Percentiles rank a stretch among this genome's conserved stretches.
Evolutionary conservation across 2,113 vertebrate genomes (phyloP).

Genomic region (Circaetus gallicus): DNA sequence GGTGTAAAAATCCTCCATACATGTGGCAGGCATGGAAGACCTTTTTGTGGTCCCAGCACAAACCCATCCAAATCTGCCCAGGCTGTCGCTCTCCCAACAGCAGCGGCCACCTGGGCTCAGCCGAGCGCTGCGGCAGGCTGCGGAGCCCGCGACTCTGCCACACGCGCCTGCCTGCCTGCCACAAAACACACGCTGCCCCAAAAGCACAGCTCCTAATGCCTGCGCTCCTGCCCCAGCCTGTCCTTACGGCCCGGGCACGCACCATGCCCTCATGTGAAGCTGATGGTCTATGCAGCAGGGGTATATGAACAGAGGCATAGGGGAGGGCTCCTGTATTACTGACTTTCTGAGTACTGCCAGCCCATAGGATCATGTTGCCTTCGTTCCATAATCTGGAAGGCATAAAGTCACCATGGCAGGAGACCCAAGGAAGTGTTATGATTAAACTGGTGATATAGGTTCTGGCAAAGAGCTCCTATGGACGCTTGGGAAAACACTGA

Average conservation of each 20-base stretch:
- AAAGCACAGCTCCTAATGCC: neutral
- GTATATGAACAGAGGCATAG: neutral
- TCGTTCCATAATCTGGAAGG: neutral
- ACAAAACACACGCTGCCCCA: rapidly evolving
- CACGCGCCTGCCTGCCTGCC: rapidly evolving
- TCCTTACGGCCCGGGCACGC: neutral
- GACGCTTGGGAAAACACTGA: neutral
- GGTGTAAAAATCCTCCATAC: neutral
- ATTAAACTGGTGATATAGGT: neutral
- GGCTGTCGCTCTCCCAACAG: neutral
- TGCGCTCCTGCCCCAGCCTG: neutral
- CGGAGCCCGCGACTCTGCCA: rapidly evolving
- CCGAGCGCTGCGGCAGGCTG: rapidly evolving
- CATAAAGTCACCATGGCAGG: neutral
- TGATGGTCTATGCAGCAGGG: neutral
- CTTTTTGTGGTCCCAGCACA: neutral
- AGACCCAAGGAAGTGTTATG: neutral
- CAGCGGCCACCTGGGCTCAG: neutral
- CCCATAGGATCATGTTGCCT: neutral
- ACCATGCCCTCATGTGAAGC: rapidly evolving
- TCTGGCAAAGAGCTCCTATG: neutral
- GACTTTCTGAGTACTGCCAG: neutral
- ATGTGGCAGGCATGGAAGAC: neutral
- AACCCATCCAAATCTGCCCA: neutral
- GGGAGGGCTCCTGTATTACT: neutral